Conservation (phyloP, 2,888 invertebrate species). For the Ophonus ardosiacus region DNA sequence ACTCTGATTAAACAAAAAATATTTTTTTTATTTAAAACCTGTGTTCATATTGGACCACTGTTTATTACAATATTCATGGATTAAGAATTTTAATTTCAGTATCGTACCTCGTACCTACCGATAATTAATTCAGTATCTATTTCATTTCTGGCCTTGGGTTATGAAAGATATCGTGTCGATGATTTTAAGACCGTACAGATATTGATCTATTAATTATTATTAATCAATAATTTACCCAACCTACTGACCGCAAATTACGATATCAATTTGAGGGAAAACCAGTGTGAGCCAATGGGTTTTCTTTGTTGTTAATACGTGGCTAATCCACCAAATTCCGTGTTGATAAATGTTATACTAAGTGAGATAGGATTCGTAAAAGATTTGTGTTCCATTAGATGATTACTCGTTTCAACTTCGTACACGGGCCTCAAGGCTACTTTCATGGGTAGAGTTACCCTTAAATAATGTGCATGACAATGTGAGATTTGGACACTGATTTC, state of each 20-base stretch:
- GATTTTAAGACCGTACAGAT: background rate
- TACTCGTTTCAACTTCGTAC: conserved; percentile 72
- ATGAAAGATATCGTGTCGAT: background rate
- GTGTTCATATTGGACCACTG: too few species aligned
- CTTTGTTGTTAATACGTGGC: background rate
- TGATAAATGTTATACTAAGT: background rate
- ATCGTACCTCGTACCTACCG: too few species aligned
- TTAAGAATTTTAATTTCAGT: too few species aligned
- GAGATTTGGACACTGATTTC: too few species aligned
- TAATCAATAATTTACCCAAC: background rate
- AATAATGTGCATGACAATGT: conserved; percentile 71
- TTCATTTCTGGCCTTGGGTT: background rate
- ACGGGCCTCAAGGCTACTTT: conserved; percentile 72
- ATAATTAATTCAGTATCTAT: too few species aligned
- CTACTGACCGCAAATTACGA: background rate
- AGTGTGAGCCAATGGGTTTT: background rate
- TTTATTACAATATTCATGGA: too few species aligned
- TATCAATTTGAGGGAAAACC: background rate
- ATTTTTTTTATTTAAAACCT: too few species aligned
- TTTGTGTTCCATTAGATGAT: conserved; percentile 69
- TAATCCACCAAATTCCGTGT: background rate
- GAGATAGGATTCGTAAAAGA: background rate
- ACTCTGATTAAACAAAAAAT: too few species aligned
- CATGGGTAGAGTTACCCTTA: conserved; percentile 75
- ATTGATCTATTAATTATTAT: background rate